Evolutionary conservation across 2,888 invertebrate genomes (phyloP).

Genomic region (Limnephilus rhombicus): DNA sequence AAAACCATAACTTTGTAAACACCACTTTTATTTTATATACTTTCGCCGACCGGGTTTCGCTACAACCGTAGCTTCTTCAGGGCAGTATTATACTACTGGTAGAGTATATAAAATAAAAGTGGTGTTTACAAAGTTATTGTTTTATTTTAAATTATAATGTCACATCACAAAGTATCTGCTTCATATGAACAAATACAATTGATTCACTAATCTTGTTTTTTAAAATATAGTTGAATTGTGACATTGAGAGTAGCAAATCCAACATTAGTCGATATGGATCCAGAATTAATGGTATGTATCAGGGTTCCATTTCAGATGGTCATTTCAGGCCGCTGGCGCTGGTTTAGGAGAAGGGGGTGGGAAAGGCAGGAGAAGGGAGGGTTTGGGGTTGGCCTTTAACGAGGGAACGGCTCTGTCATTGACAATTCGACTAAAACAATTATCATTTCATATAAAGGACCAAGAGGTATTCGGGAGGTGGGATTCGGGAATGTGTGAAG

Average conservation of each 20-base stretch:
- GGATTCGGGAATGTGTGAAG: not conserved
- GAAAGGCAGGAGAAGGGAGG: not conserved
- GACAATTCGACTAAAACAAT: slow-evolving; percentile 14
- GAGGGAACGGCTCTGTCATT: not conserved
- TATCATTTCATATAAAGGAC: not conserved
- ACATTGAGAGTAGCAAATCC: not conserved
- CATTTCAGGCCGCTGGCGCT: slow-evolving; percentile 13
- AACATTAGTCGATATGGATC: not conserved
- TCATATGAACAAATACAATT: too few relatives aligned
- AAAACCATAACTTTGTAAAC: too few relatives aligned
- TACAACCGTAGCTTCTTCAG: too few relatives aligned
- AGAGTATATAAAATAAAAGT: too few relatives aligned
- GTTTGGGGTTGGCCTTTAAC: not conserved
- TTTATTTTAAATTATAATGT: too few relatives aligned
- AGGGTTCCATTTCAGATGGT: slow-evolving; percentile 17
- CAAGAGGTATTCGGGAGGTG: not conserved
- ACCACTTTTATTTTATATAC: too few relatives aligned
- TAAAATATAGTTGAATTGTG: not conserved
- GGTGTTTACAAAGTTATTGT: too few relatives aligned
- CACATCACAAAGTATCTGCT: too few relatives aligned
- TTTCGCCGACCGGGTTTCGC: too few relatives aligned
- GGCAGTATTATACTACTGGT: too few relatives aligned
- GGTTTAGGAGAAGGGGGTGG: not conserved
- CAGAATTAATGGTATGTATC: slow-evolving; percentile 26
- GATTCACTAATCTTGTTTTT: not conserved